Evolutionary conservation across 2,888 invertebrate species (phyloP).

Genomic region (Catocala nupta): DNA sequence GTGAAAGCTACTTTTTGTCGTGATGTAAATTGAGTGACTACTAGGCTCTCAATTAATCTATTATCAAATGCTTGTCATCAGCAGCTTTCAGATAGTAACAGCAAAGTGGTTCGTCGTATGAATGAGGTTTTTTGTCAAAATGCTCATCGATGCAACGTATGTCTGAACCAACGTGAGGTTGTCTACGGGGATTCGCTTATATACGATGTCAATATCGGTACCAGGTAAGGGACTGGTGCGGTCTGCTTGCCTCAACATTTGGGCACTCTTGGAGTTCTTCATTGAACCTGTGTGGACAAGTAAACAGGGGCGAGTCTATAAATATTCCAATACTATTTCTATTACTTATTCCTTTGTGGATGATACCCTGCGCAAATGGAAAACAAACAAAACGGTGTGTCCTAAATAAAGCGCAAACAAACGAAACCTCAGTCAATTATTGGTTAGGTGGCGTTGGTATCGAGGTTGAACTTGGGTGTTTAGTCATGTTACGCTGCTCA

Average conservation of each 20-base stretch:
- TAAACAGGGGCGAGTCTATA: constrained; percentile 80
- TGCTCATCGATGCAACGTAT: constrained; percentile 70
- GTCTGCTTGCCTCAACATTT: constrained; percentile 89
- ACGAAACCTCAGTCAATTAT: constrained; percentile 50
- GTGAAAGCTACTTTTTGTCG: constrained; percentile 52
- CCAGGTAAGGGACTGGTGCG: constrained; percentile 88
- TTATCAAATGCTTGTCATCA: constrained; percentile 71
- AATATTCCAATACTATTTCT: constrained; percentile 62
- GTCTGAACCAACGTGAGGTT: constrained; percentile 64
- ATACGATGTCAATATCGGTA: constrained; percentile 79
- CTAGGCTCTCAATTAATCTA: constrained; percentile 51
- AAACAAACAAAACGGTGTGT: constrained; percentile 53
- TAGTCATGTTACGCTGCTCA: constrained; percentile 56
- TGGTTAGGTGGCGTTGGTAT: constrained; percentile 49
- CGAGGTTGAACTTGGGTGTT: constrained; percentile 51
- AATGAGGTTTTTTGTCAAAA: constrained; percentile 67
- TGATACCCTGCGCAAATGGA: constrained; percentile 56
- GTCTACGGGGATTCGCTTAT: constrained; percentile 79
- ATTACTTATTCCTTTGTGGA: constrained; percentile 54
- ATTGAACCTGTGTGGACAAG: constrained; percentile 88
- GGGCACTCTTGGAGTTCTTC: constrained; percentile 90
- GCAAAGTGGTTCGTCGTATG: constrained; percentile 62
- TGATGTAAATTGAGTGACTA: constrained; percentile 36
- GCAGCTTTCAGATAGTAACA: constrained; percentile 68
- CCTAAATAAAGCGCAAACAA: constrained; percentile 64